These are phyloP conservation scores for Microtus montanus DNA, from an alignment of 2,113 vertebrate genomes.

Conservation along the genomic window DNA sequence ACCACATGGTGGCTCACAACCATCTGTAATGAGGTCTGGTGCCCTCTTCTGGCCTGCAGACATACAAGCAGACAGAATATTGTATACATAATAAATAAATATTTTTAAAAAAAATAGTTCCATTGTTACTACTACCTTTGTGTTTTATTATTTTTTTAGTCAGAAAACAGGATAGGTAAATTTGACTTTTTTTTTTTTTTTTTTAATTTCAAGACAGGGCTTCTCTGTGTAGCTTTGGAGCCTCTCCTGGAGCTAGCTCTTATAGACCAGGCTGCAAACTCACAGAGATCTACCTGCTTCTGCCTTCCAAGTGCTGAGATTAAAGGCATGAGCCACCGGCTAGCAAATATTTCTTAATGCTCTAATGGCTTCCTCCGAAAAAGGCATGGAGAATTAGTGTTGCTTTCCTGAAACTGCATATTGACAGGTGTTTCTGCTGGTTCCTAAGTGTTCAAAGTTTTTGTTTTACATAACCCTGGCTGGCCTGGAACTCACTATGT, in stretches of 20 bases:
- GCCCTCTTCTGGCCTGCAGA: too few species aligned
- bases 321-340: too few species aligned
- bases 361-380: neutral
- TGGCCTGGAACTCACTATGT: neutral
- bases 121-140: neutral
- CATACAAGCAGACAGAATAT: too few species aligned
- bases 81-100: too few species aligned
- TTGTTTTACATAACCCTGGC: neutral
- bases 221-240: too few species aligned
- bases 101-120: neutral
- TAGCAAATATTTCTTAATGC: neutral
- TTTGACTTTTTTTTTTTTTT: neutral
- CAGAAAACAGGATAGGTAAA: neutral
- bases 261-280: too few species aligned
- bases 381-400: constrained; percentile 11
- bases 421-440: neutral
- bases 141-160: constrained; percentile 13
- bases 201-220: too few species aligned
- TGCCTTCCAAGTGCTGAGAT: too few species aligned
- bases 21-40: too few species aligned
- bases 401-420: neutral
- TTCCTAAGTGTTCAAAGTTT: neutral
- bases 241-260: too few species aligned
- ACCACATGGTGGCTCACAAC: too few species aligned
- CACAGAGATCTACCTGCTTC: too few species aligned